Percentiles rank a stretch among this genome's conserved stretches.
Evolutionary conservation across 2,797 vertebrate genomes (phyloP).

Genomic region (Cercopithecus neglectus): DNA sequence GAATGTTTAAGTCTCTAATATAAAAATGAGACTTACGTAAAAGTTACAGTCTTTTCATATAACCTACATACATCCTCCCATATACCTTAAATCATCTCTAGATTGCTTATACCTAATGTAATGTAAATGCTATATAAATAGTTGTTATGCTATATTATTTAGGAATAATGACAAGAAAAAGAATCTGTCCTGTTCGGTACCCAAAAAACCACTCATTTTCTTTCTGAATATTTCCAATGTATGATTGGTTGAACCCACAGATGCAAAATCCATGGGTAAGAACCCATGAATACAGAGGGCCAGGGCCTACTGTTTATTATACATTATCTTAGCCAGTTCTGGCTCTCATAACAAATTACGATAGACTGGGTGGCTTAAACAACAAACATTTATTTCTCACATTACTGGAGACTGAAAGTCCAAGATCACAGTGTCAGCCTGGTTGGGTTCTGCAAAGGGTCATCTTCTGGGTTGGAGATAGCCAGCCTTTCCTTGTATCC

Average conservation of each 20-base stretch:
- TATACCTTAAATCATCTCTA: background rate
- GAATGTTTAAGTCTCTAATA: background rate
- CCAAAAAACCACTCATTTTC: background rate
- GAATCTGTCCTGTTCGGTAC: background rate
- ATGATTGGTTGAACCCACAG: background rate
- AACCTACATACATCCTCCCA: background rate
- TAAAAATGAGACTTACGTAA: background rate
- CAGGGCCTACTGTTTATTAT: background rate
- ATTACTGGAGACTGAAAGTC: background rate
- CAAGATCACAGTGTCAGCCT: background rate
- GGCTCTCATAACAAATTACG: background rate
- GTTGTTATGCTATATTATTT: background rate
- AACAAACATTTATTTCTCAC: background rate
- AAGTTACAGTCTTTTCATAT: background rate
- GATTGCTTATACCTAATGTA: background rate
- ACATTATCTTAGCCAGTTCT: background rate
- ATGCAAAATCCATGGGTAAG: background rate
- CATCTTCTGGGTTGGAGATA: background rate
- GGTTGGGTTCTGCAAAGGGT: background rate
- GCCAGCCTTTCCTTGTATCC: background rate
- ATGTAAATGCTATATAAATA: background rate
- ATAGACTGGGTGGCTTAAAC: background rate
- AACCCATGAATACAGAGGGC: background rate
- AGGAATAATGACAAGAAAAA: background rate
- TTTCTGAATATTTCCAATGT: background rate